Evolutionary conservation across 64 coral and sea anemone species (phyloP).

Genomic region (Montipora sp.): DNA sequence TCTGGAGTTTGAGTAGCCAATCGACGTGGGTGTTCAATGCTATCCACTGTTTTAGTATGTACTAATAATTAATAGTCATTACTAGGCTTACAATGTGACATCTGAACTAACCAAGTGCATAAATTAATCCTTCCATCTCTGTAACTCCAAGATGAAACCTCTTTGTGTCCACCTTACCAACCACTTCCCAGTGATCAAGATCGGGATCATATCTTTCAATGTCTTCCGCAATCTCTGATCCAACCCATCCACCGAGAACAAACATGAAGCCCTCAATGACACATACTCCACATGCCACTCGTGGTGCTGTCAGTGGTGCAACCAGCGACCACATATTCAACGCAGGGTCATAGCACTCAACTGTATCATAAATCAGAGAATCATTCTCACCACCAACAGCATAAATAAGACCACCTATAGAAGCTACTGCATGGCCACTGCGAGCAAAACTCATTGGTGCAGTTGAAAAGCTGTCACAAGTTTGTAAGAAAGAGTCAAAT

Average conservation of each 20-base stretch:
- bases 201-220: conserved; percentile 90
- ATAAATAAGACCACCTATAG: conserved; percentile 80
- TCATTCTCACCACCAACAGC: conserved; percentile 98
- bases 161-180: conserved; percentile 81
- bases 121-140: conserved; percentile 83
- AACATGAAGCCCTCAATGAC: conserved; percentile 89
- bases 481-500: conserved; percentile 88
- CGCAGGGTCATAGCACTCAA: conserved; percentile 91
- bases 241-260: conserved; percentile 95
- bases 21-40: too few relatives aligned
- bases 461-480: conserved; percentile 78
- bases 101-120: conserved; percentile 74
- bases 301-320: conserved; percentile 70
- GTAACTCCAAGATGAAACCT: conserved; percentile 90
- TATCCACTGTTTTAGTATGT: too few relatives aligned
- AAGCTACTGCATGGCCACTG: conserved; percentile 75
- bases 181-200: conserved; percentile 79
- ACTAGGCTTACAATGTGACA: not conserved
- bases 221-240: conserved; percentile 83
- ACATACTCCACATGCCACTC: conserved; percentile 86
- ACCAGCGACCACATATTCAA: conserved; percentile 75
- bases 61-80: too few relatives aligned
- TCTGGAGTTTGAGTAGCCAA: too few relatives aligned
- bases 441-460: conserved; percentile 78
- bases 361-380: conserved; percentile 90